A percentile compares a stretch with the other conserved stretches of the same genome.
Evolutionary conservation across 2,113 vertebrate species (phyloP).

Genomic region (Ammodytes dubius): DNA sequence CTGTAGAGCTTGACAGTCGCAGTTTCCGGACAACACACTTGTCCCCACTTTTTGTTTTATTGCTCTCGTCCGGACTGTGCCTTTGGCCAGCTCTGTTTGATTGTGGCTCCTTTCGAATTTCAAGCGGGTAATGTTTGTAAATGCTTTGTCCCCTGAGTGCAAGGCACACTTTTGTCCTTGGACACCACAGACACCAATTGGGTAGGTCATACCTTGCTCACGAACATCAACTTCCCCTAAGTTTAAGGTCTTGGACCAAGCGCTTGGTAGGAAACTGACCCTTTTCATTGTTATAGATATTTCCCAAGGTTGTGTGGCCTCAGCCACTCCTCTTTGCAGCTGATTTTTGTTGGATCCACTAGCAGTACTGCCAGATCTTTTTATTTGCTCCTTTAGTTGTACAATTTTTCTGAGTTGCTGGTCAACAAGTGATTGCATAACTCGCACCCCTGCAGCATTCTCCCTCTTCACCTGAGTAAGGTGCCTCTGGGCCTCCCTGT

Average conservation of each 20-base stretch:
- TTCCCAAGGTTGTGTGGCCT: conserved; percentile 81
- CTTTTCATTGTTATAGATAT: conserved; percentile 83
- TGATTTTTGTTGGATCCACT: conserved; percentile 79
- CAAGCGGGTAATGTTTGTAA: conserved; percentile 71
- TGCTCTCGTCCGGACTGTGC: conserved; percentile 52
- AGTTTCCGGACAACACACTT: conserved; percentile 78
- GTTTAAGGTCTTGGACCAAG: conserved; percentile 37
- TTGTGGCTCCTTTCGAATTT: conserved; percentile 73
- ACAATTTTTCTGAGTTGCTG: conserved; percentile 77
- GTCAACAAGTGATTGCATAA: conserved; percentile 80
- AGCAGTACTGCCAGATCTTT: conserved; percentile 73
- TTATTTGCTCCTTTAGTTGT: conserved; percentile 80
- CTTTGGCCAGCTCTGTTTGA: conserved; percentile 52
- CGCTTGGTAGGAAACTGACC: conserved; percentile 70
- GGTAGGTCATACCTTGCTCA: conserved; percentile 78
- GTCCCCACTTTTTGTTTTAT: conserved; percentile 60
- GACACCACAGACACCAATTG: conserved; percentile 75
- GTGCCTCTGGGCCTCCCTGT: conserved; percentile 71
- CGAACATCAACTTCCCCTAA: conserved; percentile 78
- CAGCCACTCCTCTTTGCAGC: conserved; percentile 77
- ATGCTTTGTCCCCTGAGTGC: conserved; percentile 75
- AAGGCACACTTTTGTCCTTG: conserved; percentile 79
- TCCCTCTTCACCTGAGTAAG: conserved; percentile 82
- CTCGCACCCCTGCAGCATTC: conserved; percentile 78
- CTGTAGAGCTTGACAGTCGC: conserved; percentile 73